phyloP scores from a whole-genome alignment of 1,140 invertebrate species.

The Monomorium pharaonis region DNA sequence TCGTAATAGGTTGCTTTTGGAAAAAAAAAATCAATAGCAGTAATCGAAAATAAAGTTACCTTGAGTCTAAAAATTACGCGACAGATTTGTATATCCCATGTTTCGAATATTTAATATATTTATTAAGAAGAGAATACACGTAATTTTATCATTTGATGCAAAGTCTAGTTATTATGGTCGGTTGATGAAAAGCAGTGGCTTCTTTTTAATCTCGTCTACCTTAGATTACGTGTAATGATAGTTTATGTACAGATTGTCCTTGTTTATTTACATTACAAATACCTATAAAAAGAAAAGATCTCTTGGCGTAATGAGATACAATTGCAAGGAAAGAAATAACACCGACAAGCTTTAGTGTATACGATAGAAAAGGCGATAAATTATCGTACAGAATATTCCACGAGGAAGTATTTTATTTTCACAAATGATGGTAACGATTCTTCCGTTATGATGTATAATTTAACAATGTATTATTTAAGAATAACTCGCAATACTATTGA shows the following conservation, averaged over 20 bases:
- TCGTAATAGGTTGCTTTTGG: too few species aligned
- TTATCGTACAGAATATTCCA: not conserved
- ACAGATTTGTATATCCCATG: not conserved
- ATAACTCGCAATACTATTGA: not conserved
- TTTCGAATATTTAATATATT: not conserved
- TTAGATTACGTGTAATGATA: not conserved
- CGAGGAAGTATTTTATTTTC: not conserved
- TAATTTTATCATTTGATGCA: not conserved
- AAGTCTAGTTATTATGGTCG: not conserved
- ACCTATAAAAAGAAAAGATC: not conserved
- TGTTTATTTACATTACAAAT: slow-evolving; percentile 24
- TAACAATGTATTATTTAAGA: not conserved
- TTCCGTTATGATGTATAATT: not conserved
- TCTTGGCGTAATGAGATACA: slow-evolving; percentile 19
- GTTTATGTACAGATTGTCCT: slow-evolving; percentile 1
- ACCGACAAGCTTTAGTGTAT: not conserved
- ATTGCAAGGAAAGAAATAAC: slow-evolving; percentile 3
- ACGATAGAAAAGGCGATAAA: not conserved
- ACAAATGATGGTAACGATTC: not conserved
- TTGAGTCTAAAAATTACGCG: not conserved
- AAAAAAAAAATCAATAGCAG: not conserved
- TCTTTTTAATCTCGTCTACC: not conserved
- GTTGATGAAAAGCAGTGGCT: not conserved
- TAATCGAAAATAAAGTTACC: not conserved
- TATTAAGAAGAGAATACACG: not conserved